Evolutionary conservation across 2,113 vertebrate genomes (phyloP), one percentile per base, ranked within the genome.

Genomic region (Xenotilapia flavipinnis): DNA sequence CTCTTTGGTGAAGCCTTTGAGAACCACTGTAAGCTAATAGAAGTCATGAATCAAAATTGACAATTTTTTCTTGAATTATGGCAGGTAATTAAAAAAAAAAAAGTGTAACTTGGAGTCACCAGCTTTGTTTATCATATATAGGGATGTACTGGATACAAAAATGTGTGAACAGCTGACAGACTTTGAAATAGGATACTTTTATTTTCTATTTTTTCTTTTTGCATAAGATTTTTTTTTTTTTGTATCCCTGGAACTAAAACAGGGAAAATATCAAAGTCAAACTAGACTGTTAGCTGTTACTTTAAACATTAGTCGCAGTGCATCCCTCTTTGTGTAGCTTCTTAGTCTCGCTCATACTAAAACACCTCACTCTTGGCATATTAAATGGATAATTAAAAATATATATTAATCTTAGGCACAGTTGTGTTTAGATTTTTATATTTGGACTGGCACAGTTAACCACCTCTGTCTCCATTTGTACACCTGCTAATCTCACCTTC

Each of bases 61-160:
- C 3, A 19, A 11, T 47, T 75, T 11, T 47, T 26, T 75, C 42
- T 5, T 47, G 23, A 75, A 28, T 75, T 75, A 70, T 15, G 65
- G 2, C 21, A 42, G 9, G 5, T 17, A 26, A 45, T 42, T 21
- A 1, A 0, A 3, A 23, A 1, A 3, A 11, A 13, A 42, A 6
- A 6, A 5, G 2, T n/a, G 2, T n/a, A 33, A 15, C 14, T 6
- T 23, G 2, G 21, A 15, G 65, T 70, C 65, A 70, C 6, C 5
- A 17, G 21, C 8, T 70, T 21, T 40, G 10, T 70, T 45, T 26
- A 15, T 73, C 13, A 6, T 26, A 10, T 10, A 42, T 70, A 70
- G 62, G 36, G 62, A 42, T 38, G 19, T 36, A 65, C 10, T 12
- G 11, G 11, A n/a, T 68, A 14, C 62, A 5, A 21, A 40, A 23